Percentiles rank a stretch among this genome's conserved stretches.
phyloP scores from a whole-genome alignment of 2,797 vertebrate genomes.

The Enteromius trimaculatus region DNA sequence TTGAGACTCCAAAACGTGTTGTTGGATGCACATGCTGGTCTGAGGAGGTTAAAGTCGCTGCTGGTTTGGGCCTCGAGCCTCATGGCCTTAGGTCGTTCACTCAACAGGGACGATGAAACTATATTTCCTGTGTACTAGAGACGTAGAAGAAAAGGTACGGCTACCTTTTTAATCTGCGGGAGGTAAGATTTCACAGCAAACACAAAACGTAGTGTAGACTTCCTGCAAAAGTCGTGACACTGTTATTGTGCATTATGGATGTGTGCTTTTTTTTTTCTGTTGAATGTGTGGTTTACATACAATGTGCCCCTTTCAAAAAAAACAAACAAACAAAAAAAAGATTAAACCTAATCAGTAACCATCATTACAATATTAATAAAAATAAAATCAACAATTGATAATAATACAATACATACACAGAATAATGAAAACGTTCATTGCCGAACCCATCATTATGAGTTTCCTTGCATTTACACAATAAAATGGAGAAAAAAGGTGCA shows the following conservation, averaged over 20 bases:
- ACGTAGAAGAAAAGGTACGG: constrained; percentile 5
- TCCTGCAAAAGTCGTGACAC: constrained; percentile 42
- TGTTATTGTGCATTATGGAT: constrained; percentile 51
- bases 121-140: constrained; percentile 19
- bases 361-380: constrained; percentile 78
- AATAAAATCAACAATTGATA: constrained; percentile 81
- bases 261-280: constrained; percentile 64
- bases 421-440: constrained; percentile 67
- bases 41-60: constrained; percentile 22
- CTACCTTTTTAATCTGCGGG: constrained; percentile 13
- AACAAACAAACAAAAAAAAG: constrained; percentile 51
- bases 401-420: constrained; percentile 83
- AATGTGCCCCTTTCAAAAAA: constrained; percentile 71
- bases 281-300: constrained; percentile 63
- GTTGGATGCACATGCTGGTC: constrained; percentile 14
- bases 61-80: constrained; percentile 12
- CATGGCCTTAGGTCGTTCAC: neutral
- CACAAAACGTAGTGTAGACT: constrained; percentile 19
- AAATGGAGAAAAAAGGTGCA: constrained; percentile 60
- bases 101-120: neutral
- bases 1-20: constrained; percentile 12
- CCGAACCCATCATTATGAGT: constrained; percentile 71
- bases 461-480: constrained; percentile 69
- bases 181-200: constrained; percentile 40
- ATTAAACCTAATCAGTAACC: constrained; percentile 61